phyloP scores from a whole-genome alignment of 1,140 invertebrate genomes.

The Probaryconus sp. region DNA sequence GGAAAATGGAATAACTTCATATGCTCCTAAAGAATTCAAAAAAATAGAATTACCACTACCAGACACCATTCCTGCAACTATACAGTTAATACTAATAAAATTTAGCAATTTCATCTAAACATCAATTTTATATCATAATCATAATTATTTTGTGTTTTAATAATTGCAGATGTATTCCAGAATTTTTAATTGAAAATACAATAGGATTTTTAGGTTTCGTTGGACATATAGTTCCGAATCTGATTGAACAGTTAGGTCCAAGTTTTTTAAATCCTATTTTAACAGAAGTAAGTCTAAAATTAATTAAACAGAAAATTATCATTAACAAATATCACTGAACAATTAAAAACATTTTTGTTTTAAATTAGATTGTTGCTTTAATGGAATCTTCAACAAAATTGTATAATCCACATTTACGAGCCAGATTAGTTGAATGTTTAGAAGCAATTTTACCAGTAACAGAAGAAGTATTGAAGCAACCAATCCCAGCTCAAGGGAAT shows the following conservation, averaged over 20 bases:
- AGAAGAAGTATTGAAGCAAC: constrained; percentile 80
- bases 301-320: constrained; percentile 12
- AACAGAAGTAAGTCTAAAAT: constrained; percentile 77
- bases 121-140: background rate
- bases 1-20: constrained; percentile 69
- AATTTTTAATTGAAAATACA: constrained; percentile 94
- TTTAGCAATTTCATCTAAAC: too few species aligned
- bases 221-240: constrained; percentile 81
- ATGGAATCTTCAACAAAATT: constrained; percentile 89
- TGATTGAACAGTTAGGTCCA: constrained; percentile 81
- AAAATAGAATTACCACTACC: constrained; percentile 83
- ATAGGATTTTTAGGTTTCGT: constrained; percentile 88
- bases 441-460: constrained; percentile 87
- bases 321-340: background rate
- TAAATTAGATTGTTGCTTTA: constrained; percentile 71
- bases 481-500: constrained; percentile 80
- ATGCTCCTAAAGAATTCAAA: constrained; percentile 79
- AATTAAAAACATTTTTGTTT: background rate
- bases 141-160: background rate
- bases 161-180: constrained; percentile 86
- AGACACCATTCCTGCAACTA: constrained; percentile 80
- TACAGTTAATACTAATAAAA: constrained; percentile 79
- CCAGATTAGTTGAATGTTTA: constrained; percentile 91
- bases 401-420: constrained; percentile 95
- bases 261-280: constrained; percentile 85